Evolutionary conservation across 2,888 invertebrate species (phyloP).

Genomic region (Aphodius sticticus): DNA sequence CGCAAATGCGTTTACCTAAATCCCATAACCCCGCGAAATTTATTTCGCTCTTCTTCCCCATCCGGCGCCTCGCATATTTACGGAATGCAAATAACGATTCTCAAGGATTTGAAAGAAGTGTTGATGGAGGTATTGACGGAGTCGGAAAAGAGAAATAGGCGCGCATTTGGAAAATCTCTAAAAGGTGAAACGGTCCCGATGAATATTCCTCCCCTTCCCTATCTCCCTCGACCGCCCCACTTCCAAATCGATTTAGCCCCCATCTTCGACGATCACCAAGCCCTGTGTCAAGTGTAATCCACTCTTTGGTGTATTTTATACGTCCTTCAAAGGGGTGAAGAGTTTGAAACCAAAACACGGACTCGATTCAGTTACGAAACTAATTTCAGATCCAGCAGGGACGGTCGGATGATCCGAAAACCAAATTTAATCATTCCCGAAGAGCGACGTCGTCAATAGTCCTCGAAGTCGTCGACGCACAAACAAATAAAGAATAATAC

Average conservation of each 20-base stretch:
- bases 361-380: background rate
- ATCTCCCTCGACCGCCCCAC: background rate
- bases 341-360: background rate
- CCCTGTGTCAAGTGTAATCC: background rate
- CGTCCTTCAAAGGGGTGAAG: background rate
- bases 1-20: background rate
- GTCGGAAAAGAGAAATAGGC: background rate
- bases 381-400: background rate
- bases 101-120: background rate
- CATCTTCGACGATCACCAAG: background rate
- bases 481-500: constrained; percentile 54
- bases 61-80: background rate
- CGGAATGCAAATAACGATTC: background rate
- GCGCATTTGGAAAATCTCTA: constrained; percentile 4
- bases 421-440: constrained; percentile 4
- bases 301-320: background rate
- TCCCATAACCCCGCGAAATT: background rate
- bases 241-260: background rate
- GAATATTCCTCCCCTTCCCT: background rate
- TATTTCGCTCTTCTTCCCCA: background rate
- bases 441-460: background rate
- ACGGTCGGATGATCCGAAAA: background rate
- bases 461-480: background rate
- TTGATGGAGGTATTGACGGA: background rate
- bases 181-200: background rate